Conservation (phyloP, 2,797 vertebrate genomes). For the Allobates femoralis region DNA sequence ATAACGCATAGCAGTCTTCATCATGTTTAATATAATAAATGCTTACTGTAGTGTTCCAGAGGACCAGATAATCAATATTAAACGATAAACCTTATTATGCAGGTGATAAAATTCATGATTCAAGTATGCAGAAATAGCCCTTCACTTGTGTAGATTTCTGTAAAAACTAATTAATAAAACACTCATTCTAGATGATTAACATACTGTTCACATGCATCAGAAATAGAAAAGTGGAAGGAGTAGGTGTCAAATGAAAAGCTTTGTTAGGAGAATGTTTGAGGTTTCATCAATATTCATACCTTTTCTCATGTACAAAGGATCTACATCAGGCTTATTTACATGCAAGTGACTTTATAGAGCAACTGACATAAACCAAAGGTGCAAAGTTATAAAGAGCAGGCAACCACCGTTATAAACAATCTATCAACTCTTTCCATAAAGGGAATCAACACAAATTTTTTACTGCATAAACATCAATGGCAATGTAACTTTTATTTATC, state of each 20-base stretch:
- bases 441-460: neutral
- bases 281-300: conserved; percentile 36
- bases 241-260: conserved; percentile 41
- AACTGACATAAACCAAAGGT: conserved; percentile 14
- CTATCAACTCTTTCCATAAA: neutral
- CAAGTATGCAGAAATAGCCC: conserved; percentile 30
- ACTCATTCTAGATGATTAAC: conserved; percentile 32
- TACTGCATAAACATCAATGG: neutral
- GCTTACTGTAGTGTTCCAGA: neutral
- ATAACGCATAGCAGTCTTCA: neutral
- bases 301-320: conserved; percentile 29
- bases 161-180: conserved; percentile 43
- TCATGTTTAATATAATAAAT: neutral
- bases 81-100: neutral
- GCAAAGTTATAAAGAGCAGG: neutral
- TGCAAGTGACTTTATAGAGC: conserved; percentile 3
- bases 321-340: conserved; percentile 23
- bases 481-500: neutral
- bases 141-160: conserved; percentile 34
- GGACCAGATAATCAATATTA: conserved; percentile 30
- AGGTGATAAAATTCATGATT: conserved; percentile 30
- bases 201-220: conserved; percentile 39
- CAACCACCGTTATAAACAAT: conserved; percentile 20
- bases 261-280: conserved; percentile 35
- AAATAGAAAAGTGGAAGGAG: conserved; percentile 31